These are phyloP conservation scores for Omphaloscelis lunosa DNA, from an alignment of 2,888 invertebrate species.

Conservation along the genomic window DNA sequence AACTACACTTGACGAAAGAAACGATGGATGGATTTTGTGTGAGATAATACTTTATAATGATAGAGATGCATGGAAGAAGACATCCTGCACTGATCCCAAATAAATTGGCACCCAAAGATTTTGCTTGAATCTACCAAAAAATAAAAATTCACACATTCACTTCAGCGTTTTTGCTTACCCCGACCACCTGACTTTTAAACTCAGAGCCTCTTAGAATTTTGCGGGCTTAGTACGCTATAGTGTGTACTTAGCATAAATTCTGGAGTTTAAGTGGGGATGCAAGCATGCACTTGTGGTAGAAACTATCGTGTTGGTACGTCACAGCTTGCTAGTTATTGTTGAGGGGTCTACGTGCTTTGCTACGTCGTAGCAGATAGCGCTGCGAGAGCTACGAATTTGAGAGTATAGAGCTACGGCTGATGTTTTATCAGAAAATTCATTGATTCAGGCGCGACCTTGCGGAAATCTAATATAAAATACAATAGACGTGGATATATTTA, in stretches of 20 bases:
- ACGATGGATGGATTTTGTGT: neutral
- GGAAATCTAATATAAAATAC: too few species aligned
- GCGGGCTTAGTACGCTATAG: conserved; percentile 14
- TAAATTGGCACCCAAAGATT: neutral
- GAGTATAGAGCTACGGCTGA: neutral
- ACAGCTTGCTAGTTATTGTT: conserved; percentile 4
- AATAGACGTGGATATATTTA: too few species aligned
- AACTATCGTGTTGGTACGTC: conserved; percentile 11
- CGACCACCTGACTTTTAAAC: neutral
- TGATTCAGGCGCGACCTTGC: too few species aligned
- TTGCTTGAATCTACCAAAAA: neutral
- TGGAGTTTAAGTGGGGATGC: neutral
- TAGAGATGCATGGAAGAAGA: neutral
- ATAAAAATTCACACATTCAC: neutral
- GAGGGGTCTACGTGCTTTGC: conserved; percentile 15
- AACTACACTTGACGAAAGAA: neutral
- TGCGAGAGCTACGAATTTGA: neutral
- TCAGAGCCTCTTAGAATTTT: conserved; percentile 13
- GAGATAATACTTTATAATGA: neutral
- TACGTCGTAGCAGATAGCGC: conserved; percentile 28
- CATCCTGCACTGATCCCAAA: neutral
- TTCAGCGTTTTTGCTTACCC: neutral
- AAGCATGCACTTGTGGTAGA: conserved; percentile 33
- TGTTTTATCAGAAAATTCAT: neutral
- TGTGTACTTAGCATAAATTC: conserved; percentile 39